phyloP scores from a whole-genome alignment of 2,888 invertebrate genomes.

The Harpagoxenus sublaevis region DNA sequence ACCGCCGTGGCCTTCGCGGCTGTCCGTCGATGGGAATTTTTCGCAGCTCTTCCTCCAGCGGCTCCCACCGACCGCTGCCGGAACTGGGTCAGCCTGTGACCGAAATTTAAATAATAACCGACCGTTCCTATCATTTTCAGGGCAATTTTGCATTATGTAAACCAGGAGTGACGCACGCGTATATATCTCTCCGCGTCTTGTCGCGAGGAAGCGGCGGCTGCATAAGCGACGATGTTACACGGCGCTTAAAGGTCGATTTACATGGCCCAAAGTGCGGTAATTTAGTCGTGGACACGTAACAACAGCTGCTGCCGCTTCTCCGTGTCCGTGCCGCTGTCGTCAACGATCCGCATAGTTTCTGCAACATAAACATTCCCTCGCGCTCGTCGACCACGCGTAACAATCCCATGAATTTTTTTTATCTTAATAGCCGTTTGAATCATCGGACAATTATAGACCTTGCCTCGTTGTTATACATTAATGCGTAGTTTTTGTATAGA shows the following conservation, averaged over 20 bases:
- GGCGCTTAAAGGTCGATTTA: slow-evolving; percentile 78
- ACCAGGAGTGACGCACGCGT: slow-evolving; percentile 70
- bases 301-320: slow-evolving; percentile 65
- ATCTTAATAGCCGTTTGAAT: slow-evolving; percentile 1
- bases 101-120: slow-evolving; percentile 79
- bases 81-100: slow-evolving; percentile 77
- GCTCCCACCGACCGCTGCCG: slow-evolving; percentile 45
- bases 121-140: slow-evolving; percentile 74
- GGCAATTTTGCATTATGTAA: slow-evolving; percentile 79
- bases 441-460: background rate
- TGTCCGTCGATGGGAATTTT: slow-evolving; percentile 39
- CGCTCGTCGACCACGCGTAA: background rate
- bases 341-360: slow-evolving; percentile 60
- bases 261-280: slow-evolving; percentile 71
- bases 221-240: slow-evolving; percentile 55
- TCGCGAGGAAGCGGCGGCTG: slow-evolving; percentile 51
- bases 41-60: slow-evolving; percentile 41
- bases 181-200: slow-evolving; percentile 38
- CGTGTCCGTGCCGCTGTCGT: slow-evolving; percentile 29
- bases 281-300: slow-evolving; percentile 72
- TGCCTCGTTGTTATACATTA: background rate
- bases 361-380: slow-evolving; percentile 55
- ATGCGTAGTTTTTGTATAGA: background rate
- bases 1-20: slow-evolving; percentile 45
- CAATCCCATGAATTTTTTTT: slow-evolving; percentile 1